These are phyloP conservation scores for Drosophila histrio DNA, from an alignment of 2,888 invertebrate genomes.

Conservation along the genomic window DNA sequence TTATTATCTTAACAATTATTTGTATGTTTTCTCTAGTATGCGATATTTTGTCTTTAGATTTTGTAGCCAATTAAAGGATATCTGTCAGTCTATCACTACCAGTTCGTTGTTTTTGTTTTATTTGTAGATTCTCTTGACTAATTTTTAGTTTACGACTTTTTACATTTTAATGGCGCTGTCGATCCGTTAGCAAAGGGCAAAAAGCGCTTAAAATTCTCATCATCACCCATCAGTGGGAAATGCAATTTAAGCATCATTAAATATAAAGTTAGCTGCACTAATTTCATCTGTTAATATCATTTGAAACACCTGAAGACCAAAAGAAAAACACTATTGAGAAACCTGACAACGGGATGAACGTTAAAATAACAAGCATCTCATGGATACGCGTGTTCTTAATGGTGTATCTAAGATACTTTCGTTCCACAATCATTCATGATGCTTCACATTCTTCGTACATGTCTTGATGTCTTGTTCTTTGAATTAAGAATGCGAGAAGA, in stretches of 20 bases:
- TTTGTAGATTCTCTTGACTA: slow-evolving; percentile 48
- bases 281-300: slow-evolving; percentile 66
- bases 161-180: slow-evolving; percentile 63
- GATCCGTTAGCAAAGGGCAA: slow-evolving; percentile 38
- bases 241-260: slow-evolving; percentile 73
- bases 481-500: slow-evolving; percentile 46
- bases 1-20: neutral
- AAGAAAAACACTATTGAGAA: neutral
- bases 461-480: slow-evolving; percentile 41
- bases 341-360: slow-evolving; percentile 10
- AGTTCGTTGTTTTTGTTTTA: neutral
- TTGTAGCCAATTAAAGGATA: slow-evolving; percentile 14
- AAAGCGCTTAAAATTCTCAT: slow-evolving; percentile 38
- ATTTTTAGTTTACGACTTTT: slow-evolving; percentile 74
- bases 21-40: too few relatives aligned
- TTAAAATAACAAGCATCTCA: slow-evolving; percentile 32
- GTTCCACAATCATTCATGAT: slow-evolving; percentile 51
- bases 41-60: too few relatives aligned
- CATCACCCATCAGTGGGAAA: slow-evolving; percentile 47
- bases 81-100: neutral
- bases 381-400: slow-evolving; percentile 12
- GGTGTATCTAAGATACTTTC: slow-evolving; percentile 23
- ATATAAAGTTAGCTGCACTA: slow-evolving; percentile 62
- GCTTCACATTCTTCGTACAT: slow-evolving; percentile 46
- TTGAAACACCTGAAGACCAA: slow-evolving; percentile 63